Evolutionary conservation across 2,888 invertebrate species (phyloP).

Genomic region (Agonopterix arenella): DNA sequence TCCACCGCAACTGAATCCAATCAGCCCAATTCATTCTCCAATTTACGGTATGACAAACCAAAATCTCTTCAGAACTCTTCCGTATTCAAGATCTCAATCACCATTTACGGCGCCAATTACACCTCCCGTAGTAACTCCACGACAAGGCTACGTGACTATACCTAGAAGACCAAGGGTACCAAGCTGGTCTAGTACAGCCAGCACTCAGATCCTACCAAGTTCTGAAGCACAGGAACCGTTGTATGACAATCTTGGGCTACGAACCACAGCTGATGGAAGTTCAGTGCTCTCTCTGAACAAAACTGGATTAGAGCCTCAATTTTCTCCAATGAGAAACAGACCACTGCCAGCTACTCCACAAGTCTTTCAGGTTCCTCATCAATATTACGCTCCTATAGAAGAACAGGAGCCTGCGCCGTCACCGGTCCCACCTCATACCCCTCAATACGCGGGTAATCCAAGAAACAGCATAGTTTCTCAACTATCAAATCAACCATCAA

Average conservation of each 20-base stretch:
- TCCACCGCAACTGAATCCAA: constrained; percentile 73
- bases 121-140: constrained; percentile 81
- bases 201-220: constrained; percentile 69
- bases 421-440: constrained; percentile 49
- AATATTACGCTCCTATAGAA: constrained; percentile 73
- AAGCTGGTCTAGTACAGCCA: constrained; percentile 85
- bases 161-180: constrained; percentile 89
- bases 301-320: constrained; percentile 73
- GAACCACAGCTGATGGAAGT: constrained; percentile 92
- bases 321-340: constrained; percentile 79
- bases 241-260: constrained; percentile 89
- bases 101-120: constrained; percentile 81
- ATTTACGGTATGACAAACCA: constrained; percentile 79
- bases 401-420: constrained; percentile 70
- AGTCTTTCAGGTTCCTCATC: constrained; percentile 51
- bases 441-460: constrained; percentile 44
- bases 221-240: constrained; percentile 83
- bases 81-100: constrained; percentile 87
- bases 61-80: constrained; percentile 85
- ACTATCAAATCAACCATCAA: constrained; percentile 63
- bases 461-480: constrained; percentile 72
- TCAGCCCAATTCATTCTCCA: constrained; percentile 82
- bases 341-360: constrained; percentile 80
- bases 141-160: constrained; percentile 91
- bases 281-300: constrained; percentile 87